Evolutionary conservation across 2,113 vertebrate genomes (phyloP).

Genomic region (Mobula hypostoma): DNA sequence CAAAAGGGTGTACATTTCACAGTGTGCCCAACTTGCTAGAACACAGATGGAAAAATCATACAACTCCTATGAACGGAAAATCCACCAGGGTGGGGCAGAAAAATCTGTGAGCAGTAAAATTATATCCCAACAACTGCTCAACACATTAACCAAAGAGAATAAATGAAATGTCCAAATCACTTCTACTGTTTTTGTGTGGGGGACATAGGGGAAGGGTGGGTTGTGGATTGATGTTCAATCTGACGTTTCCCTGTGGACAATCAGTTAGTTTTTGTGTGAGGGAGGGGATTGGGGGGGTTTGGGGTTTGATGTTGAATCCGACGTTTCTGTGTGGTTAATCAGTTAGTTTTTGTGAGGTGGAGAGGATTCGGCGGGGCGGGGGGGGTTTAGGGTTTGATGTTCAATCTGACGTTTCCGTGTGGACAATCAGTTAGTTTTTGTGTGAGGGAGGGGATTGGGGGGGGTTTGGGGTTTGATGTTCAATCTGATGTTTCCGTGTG

Average conservation of each 20-base stretch:
- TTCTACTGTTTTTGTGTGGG: no score
- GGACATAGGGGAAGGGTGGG: no score
- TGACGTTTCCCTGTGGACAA: no score
- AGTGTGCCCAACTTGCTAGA: neutral
- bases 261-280: no score
- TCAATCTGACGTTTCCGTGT: no score
- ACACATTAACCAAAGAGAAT: neutral
- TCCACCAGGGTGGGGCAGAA: neutral
- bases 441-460: no score
- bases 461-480: neutral
- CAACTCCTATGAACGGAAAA: neutral
- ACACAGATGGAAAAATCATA: neutral
- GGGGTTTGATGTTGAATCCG: no score
- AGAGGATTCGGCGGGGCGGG: neutral
- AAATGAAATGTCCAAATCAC: neutral
- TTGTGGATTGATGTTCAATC: no score
- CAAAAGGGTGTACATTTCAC: neutral
- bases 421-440: no score
- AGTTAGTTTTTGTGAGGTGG: neutral
- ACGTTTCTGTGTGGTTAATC: no score
- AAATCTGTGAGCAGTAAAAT: neutral
- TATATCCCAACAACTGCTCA: neutral
- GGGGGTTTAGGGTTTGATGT: constrained; percentile 37
- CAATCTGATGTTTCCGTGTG: no score
- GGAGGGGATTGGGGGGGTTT: no score